These are phyloP conservation scores for Apus apus DNA, from an alignment of 2,113 vertebrate species.

Conservation along the genomic window DNA sequence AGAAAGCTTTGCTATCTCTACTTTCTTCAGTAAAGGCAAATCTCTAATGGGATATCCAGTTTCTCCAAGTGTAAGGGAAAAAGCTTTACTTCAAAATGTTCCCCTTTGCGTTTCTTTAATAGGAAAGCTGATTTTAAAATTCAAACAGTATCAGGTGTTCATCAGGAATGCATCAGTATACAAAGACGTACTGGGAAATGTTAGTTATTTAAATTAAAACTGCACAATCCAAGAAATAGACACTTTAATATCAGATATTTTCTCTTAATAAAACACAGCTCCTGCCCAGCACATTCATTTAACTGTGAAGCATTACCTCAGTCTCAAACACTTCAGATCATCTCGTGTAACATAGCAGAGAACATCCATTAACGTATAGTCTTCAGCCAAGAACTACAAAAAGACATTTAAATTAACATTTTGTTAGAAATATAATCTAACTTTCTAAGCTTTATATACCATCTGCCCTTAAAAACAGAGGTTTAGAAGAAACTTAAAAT, in stretches of 20 bases:
- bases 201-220: not conserved
- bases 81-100: not conserved
- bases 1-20: not conserved
- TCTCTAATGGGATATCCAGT: not conserved
- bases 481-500: not conserved
- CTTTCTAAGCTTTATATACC: not conserved
- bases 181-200: not conserved
- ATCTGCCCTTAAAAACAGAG: not conserved
- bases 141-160: not conserved
- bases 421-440: not conserved
- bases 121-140: not conserved
- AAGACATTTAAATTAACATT: not conserved
- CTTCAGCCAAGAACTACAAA: constrained; percentile 84
- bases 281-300: not conserved
- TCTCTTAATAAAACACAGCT: not conserved
- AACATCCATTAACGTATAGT: constrained; percentile 89
- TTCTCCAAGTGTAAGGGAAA: not conserved
- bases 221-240: not conserved
- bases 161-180: not conserved
- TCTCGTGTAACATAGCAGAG: constrained; percentile 92
- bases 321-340: constrained; percentile 91
- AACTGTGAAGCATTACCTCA: constrained; percentile 81
- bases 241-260: not conserved
- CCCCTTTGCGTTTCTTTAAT: not conserved
- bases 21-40: not conserved